These are phyloP conservation scores for Danio aesculapii DNA, from an alignment of 2,797 vertebrate species.

Conservation along the genomic window DNA sequence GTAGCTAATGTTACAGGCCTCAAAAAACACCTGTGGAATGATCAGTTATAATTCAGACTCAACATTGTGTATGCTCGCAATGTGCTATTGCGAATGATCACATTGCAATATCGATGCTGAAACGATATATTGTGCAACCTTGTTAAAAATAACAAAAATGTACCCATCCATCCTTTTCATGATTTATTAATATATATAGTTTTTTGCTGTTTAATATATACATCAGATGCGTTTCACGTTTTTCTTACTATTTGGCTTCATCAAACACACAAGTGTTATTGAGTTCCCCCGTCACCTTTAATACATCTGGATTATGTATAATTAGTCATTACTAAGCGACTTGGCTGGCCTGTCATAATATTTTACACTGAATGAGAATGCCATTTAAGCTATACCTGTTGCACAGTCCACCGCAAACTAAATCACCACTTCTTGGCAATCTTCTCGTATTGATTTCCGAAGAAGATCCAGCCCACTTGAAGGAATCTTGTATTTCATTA, in stretches of 20 bases:
- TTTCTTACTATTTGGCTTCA: neutral
- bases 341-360: neutral
- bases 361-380: conserved; percentile 29
- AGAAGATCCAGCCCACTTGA: conserved; percentile 66
- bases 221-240: neutral
- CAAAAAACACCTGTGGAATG: no score
- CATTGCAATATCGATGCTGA: no score
- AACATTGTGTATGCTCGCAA: no score
- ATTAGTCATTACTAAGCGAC: neutral
- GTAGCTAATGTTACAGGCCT: no score
- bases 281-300: neutral
- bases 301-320: neutral
- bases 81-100: no score
- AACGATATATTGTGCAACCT: no score
- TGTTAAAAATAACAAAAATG: no score
- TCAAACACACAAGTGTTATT: neutral
- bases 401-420: conserved; percentile 65
- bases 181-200: no score
- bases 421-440: conserved; percentile 60
- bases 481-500: conserved; percentile 69
- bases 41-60: no score
- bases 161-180: no score
- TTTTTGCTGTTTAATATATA: neutral
- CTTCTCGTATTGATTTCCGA: conserved; percentile 71
- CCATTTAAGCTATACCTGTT: conserved; percentile 47